Evolutionary conservation across 2,888 invertebrate species (phyloP).

Genomic region (Drosophila suboccidentalis): DNA sequence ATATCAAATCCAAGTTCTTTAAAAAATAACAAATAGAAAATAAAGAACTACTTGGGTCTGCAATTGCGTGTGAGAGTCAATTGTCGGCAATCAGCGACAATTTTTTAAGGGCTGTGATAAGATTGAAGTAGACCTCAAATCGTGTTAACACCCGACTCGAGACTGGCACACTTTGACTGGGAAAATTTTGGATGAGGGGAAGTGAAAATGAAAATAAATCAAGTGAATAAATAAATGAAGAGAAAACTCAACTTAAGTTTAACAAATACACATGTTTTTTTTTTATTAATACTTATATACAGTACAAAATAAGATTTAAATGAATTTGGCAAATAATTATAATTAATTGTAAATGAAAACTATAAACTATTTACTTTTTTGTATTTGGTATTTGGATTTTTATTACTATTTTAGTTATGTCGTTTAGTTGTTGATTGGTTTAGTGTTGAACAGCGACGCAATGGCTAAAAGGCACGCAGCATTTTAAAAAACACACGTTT

Average conservation of each 20-base stretch:
- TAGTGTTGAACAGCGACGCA: constrained; percentile 82
- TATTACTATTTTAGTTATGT: constrained; percentile 13
- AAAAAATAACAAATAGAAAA: constrained; percentile 39
- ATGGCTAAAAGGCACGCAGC: constrained; percentile 94
- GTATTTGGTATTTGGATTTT: constrained; percentile 17
- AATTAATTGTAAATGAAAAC: constrained; percentile 55
- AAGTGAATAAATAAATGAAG: constrained; percentile 36
- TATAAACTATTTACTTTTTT: constrained; percentile 44
- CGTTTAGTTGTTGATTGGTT: constrained; percentile 22
- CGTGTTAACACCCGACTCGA: constrained; percentile 27
- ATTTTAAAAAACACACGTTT: constrained; percentile 87
- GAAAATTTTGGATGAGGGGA: constrained; percentile 11
- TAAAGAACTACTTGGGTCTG: constrained; percentile 47
- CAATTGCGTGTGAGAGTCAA: constrained; percentile 44
- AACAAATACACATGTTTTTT: constrained; percentile 53
- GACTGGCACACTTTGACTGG: constrained; percentile 52
- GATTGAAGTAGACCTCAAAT: constrained; percentile 36
- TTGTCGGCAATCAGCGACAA: constrained; percentile 61
- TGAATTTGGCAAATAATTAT: constrained; percentile 44
- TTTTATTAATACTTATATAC: constrained; percentile 58
- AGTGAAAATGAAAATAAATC: constrained; percentile 22
- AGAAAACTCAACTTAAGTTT: constrained; percentile 40
- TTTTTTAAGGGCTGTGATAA: constrained; percentile 68
- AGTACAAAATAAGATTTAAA: constrained; percentile 53
- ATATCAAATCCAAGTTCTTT: constrained; percentile 49